These are phyloP conservation scores for Esperia sulphurella DNA, from an alignment of 2,888 invertebrate species.

Conservation along the genomic window DNA sequence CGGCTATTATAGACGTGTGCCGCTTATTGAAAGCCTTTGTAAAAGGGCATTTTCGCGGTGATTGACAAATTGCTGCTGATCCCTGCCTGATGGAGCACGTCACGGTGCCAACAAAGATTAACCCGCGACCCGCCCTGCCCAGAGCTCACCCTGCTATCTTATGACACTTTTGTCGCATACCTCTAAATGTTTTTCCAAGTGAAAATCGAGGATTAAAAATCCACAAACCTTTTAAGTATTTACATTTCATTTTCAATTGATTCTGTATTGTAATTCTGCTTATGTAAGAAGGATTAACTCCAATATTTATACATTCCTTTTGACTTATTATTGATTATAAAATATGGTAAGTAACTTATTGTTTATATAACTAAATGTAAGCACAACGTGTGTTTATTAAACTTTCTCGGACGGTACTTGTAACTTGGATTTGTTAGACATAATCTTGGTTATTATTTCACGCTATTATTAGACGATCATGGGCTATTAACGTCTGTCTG, in stretches of 20 bases:
- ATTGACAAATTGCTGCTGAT: constrained; percentile 70
- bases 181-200: no score
- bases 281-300: no score
- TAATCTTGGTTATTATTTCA: constrained; percentile 34
- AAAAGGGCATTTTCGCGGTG: constrained; percentile 51
- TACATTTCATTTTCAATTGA: no score
- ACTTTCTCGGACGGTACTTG: constrained; percentile 2
- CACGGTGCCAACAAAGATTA: constrained; percentile 50
- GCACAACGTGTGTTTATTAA: constrained; percentile 12
- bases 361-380: constrained; percentile 3
- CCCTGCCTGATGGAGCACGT: constrained; percentile 44
- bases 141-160: constrained; percentile 12
- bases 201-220: no score
- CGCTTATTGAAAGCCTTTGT: constrained; percentile 55
- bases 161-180: constrained; percentile 10
- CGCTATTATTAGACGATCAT: constrained; percentile 35
- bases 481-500: constrained; percentile 25
- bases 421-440: constrained; percentile 2
- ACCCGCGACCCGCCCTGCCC: constrained; percentile 26
- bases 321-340: no score
- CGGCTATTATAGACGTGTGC: constrained; percentile 11
- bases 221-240: no score
- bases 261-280: no score
- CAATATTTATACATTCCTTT: no score
- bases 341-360: constrained; percentile 5